Conservation (phyloP, 2,888 invertebrate species). For the Rapana venosa region DNA sequence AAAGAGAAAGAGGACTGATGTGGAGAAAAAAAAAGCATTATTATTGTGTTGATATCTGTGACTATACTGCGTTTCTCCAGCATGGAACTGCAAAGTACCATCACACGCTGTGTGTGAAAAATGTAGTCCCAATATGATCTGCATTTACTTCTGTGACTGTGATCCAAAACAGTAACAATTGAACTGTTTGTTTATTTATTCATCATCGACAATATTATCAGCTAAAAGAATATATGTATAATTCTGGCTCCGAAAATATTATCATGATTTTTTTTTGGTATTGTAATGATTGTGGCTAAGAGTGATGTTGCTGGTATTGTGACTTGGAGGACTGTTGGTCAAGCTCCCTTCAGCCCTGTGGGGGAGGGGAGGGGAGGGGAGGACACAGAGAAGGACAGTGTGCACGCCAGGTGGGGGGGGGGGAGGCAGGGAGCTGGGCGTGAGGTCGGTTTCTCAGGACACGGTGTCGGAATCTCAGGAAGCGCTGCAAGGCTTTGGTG, state of each 20-base stretch:
- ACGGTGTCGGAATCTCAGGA: slow-evolving; percentile 27
- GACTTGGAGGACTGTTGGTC: background rate
- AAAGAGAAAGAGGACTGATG: background rate
- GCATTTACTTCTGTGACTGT: no score
- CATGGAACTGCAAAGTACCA: no score
- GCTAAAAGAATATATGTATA: no score
- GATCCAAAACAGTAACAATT: no score
- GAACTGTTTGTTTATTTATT: no score
- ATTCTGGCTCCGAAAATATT: no score
- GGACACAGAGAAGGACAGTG: background rate
- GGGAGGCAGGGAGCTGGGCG: background rate
- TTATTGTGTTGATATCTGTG: no score
- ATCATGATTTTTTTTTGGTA: no score
- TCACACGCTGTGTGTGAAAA: background rate
- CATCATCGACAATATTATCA: no score
- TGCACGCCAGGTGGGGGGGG: background rate
- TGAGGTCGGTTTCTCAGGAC: slow-evolving; percentile 25
- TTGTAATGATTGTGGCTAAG: background rate
- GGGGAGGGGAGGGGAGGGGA: background rate
- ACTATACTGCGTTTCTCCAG: background rate
- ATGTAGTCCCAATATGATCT: background rate
- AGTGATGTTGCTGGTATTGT: background rate
- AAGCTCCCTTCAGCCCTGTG: no score
- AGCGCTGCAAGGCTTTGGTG: slow-evolving; percentile 22
- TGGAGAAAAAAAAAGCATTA: background rate